Base-by-base conservation (phyloP, 1,140 invertebrate species). In the Papilio aristodemus region DNA sequence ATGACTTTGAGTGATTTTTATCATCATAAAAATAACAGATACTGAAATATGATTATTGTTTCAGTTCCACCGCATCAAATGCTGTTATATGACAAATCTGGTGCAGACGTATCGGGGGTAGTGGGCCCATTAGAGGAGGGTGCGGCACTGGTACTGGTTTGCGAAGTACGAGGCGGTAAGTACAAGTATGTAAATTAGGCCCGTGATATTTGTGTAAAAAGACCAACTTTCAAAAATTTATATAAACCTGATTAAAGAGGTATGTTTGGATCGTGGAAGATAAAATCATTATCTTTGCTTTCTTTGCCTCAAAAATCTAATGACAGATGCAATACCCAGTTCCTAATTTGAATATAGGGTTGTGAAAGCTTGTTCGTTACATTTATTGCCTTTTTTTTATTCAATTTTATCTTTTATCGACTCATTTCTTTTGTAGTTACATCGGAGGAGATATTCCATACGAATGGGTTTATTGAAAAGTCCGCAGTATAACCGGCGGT, bases 141-240 rank as follows among this genome's bases (percentile, higher is more conserved):
- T 25, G 92, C 94, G 39, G 95, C 95, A 79, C 93, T 97, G 70
- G 93, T 95, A 39, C 92, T 98, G 66, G 96, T 95, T 67, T 98
- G 97, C 86, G 96, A 97, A 95, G 96, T 97, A 73, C 92, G 95
- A 87, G 97, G 97, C 92, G 97, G 97, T 97, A 94, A 81, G 83
- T 79, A 46, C 2, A n/a, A 43, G 27, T 32, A 32, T 32, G 27
- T 32, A 32, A 32, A 32, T n/a, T n/a, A n/a, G n/a, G n/a, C n/a
- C n/a, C n/a, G n/a, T n/a, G n/a, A n/a, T n/a, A n/a, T n/a, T n/a
- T n/a, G n/a, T n/a, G n/a, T n/a, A n/a, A n/a, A n/a, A n/a, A n/a
- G n/a, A n/a, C n/a, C n/a, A n/a, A n/a, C n/a, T n/a, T n/a, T n/a
- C n/a, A n/a, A n/a, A n/a, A n/a, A n/a, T n/a, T n/a, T n/a, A n/a